Percentiles rank a stretch among this genome's conserved stretches.
These are phyloP conservation scores for Cremastobaeus sp. DNA, from an alignment of 2,888 invertebrate species.

Conservation along the genomic window DNA sequence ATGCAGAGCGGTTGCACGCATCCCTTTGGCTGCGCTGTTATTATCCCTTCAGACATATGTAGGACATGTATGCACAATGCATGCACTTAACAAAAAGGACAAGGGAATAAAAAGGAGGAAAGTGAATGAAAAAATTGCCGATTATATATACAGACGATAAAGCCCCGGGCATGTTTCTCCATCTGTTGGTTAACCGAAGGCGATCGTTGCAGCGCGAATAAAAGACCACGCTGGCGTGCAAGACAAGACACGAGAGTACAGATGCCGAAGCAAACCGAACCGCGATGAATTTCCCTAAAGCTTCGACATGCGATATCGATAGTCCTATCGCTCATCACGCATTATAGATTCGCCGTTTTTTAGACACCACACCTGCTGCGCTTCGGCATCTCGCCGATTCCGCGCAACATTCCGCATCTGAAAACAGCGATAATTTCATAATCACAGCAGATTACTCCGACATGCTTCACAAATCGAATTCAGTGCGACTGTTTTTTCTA, in stretches of 20 bases:
- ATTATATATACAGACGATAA: slow-evolving; percentile 65
- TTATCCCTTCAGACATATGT: slow-evolving; percentile 74
- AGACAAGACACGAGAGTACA: slow-evolving; percentile 54
- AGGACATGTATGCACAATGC: slow-evolving; percentile 66
- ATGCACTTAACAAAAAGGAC: slow-evolving; percentile 17
- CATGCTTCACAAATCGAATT: too few relatives aligned
- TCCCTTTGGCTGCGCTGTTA: slow-evolving; percentile 67
- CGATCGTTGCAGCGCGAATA: slow-evolving; percentile 53
- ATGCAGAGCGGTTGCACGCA: slow-evolving; percentile 62
- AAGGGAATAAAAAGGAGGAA: neutral
- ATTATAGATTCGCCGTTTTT: slow-evolving; percentile 53
- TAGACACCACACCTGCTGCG: slow-evolving; percentile 53
- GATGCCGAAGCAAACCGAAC: slow-evolving; percentile 43
- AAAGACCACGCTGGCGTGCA: slow-evolving; percentile 54
- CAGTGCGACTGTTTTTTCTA: too few relatives aligned
- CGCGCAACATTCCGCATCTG: neutral
- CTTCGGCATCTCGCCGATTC: slow-evolving; percentile 8
- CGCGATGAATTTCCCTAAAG: slow-evolving; percentile 48
- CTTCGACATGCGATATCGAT: slow-evolving; percentile 65
- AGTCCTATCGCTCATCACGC: slow-evolving; percentile 53
- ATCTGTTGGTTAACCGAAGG: slow-evolving; percentile 67
- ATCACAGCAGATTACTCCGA: too few relatives aligned
- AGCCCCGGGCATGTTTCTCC: slow-evolving; percentile 66
- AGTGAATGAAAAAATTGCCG: slow-evolving; percentile 62
- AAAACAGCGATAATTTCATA: too few relatives aligned